Evolutionary conservation across 2,797 vertebrate genomes (phyloP).

Genomic region (Thalassophryne amazonica): DNA sequence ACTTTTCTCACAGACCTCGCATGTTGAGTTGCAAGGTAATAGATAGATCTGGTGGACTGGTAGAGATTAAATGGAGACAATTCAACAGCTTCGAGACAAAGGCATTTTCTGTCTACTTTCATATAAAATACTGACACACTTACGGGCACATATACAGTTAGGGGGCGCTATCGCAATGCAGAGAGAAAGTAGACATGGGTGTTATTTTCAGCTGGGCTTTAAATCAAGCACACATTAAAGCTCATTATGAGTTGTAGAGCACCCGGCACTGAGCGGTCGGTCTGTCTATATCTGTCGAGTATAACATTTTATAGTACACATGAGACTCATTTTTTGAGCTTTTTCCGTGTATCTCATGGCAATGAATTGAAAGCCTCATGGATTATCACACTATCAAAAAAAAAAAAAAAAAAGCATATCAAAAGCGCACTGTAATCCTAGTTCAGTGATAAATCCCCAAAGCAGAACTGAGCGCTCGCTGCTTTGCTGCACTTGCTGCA

Average conservation of each 20-base stretch:
- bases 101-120: no score
- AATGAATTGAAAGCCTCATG: not conserved
- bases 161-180: no score
- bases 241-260: not conserved
- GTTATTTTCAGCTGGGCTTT: no score
- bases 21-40: no score
- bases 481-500: constrained; percentile 6
- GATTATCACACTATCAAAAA: constrained; percentile 27
- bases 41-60: no score
- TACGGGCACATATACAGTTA: no score
- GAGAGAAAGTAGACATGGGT: no score
- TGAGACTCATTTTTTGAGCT: not conserved
- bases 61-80: no score
- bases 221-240: not conserved
- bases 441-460: constrained; percentile 7
- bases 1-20: no score
- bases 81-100: no score
- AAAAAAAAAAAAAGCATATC: no score
- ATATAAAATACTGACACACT: no score
- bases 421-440: constrained; percentile 4
- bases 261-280: not conserved
- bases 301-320: not conserved
- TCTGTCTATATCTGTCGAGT: not conserved
- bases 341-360: not conserved
- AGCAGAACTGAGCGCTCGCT: not conserved